These are phyloP conservation scores for Trachelus stipa DNA, from an alignment of 2,888 invertebrate genomes.

Conservation along the genomic window DNA sequence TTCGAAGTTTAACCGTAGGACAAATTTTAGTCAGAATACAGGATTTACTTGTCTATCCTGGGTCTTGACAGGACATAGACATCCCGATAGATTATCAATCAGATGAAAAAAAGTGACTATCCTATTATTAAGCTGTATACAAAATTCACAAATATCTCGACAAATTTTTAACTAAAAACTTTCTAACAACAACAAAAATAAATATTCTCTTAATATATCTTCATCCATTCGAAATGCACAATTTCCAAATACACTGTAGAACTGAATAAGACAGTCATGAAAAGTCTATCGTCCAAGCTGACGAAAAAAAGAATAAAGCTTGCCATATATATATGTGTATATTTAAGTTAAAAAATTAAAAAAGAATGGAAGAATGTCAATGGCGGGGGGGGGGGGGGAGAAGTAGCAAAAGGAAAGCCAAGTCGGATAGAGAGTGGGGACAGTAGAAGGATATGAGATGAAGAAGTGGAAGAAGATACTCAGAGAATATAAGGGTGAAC, in stretches of 20 bases:
- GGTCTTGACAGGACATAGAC: too few species aligned
- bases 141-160: too few species aligned
- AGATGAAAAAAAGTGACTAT: too few species aligned
- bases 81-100: too few species aligned
- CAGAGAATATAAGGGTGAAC: not conserved
- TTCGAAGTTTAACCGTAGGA: not conserved
- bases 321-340: not conserved
- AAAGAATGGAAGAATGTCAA: not conserved
- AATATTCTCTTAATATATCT: not conserved
- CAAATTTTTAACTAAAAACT: too few species aligned
- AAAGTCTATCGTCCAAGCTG: not conserved
- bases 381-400: not conserved
- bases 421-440: too few species aligned
- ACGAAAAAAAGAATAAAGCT: not conserved
- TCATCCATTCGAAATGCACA: not conserved
- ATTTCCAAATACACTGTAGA: not conserved
- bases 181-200: too few species aligned
- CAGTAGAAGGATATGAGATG: not conserved
- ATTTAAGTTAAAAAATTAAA: not conserved
- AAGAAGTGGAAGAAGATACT: not conserved
- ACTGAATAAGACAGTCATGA: not conserved
- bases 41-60: not conserved
- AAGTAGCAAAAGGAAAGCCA: not conserved
- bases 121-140: too few species aligned
- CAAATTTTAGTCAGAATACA: not conserved